Conservation (phyloP, 2,797 vertebrate genomes). For the Macrochelys suwanniensis region DNA sequence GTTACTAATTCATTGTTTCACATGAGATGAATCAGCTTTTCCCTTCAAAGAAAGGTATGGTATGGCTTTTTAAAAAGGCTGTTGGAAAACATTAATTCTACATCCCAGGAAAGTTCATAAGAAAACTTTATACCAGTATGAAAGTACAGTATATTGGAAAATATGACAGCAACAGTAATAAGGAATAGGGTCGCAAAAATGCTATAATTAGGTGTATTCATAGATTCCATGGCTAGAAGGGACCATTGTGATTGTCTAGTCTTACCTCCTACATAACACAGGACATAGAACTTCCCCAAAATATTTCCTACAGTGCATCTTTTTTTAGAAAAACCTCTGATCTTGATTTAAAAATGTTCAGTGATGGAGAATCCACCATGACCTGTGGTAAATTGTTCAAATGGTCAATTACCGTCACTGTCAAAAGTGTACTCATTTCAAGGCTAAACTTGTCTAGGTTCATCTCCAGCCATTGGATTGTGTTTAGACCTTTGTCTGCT, state of each 20-base stretch:
- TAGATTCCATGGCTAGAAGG: not conserved
- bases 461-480: not conserved
- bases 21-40: not conserved
- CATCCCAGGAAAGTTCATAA: not conserved
- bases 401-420: no score
- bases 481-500: not conserved
- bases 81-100: not conserved
- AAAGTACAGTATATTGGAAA: not conserved
- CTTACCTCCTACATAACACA: not conserved
- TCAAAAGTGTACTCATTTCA: not conserved
- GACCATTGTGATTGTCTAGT: not conserved
- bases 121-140: not conserved
- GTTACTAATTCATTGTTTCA: not conserved
- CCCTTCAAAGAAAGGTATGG: not conserved
- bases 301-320: not conserved
- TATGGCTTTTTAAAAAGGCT: not conserved
- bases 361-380: not conserved
- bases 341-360: no score
- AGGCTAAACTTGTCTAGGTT: not conserved
- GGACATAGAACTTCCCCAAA: not conserved
- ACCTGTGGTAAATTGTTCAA: not conserved
- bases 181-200: not conserved
- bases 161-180: not conserved
- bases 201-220: not conserved
- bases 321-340: not conserved